A percentile compares a stretch with the other conserved stretches of the same genome.
These are phyloP conservation scores for Rhimphoctona megacephalus DNA, from an alignment of 2,888 invertebrate species.

Conservation along the genomic window DNA sequence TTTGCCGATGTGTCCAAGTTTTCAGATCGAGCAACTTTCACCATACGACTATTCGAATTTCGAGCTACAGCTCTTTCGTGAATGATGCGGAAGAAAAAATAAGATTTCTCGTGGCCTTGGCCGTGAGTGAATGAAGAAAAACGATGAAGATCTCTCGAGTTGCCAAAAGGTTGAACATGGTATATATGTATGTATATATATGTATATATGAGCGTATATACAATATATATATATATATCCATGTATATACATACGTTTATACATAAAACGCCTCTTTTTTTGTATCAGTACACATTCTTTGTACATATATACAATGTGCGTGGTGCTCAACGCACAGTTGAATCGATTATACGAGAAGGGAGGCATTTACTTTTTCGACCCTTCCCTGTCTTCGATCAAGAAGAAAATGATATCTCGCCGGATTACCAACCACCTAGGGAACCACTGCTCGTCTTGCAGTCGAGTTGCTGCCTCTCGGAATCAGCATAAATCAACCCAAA, in stretches of 20 bases:
- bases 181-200: constrained; percentile 72
- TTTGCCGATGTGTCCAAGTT: constrained; percentile 8
- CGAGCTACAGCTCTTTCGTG: constrained; percentile 46
- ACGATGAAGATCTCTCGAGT: constrained; percentile 57
- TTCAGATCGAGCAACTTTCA: constrained; percentile 4
- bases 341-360: constrained; percentile 56
- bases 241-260: constrained; percentile 67
- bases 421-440: constrained; percentile 83
- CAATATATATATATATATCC: constrained; percentile 63
- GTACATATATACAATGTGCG: constrained; percentile 48
- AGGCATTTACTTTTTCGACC: constrained; percentile 11
- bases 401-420: constrained; percentile 52
- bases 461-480: constrained; percentile 90
- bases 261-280: constrained; percentile 30
- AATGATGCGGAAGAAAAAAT: constrained; percentile 39
- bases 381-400: constrained; percentile 54
- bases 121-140: constrained; percentile 49
- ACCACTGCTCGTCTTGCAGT: constrained; percentile 93
- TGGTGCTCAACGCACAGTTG: constrained; percentile 50
- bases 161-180: constrained; percentile 45
- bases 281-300: constrained; percentile 37
- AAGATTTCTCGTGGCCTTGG: constrained; percentile 56
- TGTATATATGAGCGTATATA: constrained; percentile 60
- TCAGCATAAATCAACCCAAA: constrained; percentile 92
- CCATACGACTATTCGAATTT: constrained; percentile 13